A percentile compares a stretch with the other conserved stretches of the same genome.
Evolutionary conservation across 2,113 vertebrate species (phyloP).

Genomic region (Nyctereutes procyonoides): DNA sequence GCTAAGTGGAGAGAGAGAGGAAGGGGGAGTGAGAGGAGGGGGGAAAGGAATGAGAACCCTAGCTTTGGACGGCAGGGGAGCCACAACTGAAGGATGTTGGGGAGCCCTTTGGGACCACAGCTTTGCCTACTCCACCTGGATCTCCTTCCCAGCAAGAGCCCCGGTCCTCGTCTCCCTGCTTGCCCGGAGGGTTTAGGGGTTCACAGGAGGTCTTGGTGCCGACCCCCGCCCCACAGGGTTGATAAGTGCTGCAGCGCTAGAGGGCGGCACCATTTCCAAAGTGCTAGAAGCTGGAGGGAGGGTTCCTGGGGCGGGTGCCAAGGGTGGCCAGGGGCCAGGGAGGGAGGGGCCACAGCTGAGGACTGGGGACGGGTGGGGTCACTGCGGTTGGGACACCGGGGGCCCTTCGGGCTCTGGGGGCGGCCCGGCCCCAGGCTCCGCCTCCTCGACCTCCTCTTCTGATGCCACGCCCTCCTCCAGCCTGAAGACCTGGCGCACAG

Average conservation of each 20-base stretch:
- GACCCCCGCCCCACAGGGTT: no score
- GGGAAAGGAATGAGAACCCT: no score
- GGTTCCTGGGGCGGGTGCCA: not conserved
- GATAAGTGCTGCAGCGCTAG: not conserved
- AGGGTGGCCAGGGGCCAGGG: not conserved
- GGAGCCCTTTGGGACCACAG: not conserved
- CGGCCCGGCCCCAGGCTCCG: not conserved
- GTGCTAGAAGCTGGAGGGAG: slow-evolving; percentile 32
- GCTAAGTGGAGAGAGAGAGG: not conserved
- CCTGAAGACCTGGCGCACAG: slow-evolving; percentile 83
- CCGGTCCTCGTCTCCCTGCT: not conserved
- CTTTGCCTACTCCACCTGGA: not conserved
- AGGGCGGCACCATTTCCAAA: slow-evolving; percentile 23
- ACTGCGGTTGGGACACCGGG: slow-evolving; percentile 64
- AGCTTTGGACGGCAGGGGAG: not conserved
- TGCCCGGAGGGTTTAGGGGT: not conserved
- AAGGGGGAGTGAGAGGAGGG: no score
- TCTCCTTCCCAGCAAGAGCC: not conserved
- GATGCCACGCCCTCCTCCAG: slow-evolving; percentile 84
- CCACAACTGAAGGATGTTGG: not conserved
- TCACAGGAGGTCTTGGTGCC: not conserved
- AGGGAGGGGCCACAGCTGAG: not conserved
- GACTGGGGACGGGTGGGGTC: not conserved
- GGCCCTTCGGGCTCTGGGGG: slow-evolving; percentile 37
- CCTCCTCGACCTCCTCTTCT: slow-evolving; percentile 76